Conservation (phyloP, 2,888 invertebrate genomes). For the Germaria angustata region DNA sequence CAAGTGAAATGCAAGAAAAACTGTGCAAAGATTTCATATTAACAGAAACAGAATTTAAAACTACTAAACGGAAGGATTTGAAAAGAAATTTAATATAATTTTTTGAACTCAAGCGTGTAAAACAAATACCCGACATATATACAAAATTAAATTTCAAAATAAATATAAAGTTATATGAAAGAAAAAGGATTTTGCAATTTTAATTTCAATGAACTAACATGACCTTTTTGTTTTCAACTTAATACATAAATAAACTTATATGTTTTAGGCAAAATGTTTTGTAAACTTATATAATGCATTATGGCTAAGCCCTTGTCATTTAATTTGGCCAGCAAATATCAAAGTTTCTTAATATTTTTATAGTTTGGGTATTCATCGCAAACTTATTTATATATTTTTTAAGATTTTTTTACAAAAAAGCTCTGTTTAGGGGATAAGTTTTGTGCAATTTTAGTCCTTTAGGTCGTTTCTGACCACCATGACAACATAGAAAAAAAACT, state of each 20-base stretch:
- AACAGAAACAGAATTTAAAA: background rate
- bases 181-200: background rate
- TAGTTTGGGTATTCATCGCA: too few species aligned
- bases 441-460: too few species aligned
- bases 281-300: too few species aligned
- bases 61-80: background rate
- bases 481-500: too few species aligned
- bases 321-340: too few species aligned
- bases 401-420: too few species aligned
- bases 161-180: background rate
- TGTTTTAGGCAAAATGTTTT: background rate
- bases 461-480: too few species aligned
- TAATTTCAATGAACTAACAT: background rate
- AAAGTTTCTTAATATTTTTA: too few species aligned
- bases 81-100: background rate
- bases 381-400: too few species aligned
- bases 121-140: background rate
- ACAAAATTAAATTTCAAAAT: conserved; percentile 10
- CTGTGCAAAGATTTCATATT: background rate
- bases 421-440: too few species aligned
- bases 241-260: too few species aligned
- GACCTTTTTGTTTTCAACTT: conserved; percentile 7
- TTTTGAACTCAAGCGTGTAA: background rate
- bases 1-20: background rate
- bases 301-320: too few species aligned